Conservation (phyloP, 2,888 invertebrate species). For the Hipparchia semele region DNA sequence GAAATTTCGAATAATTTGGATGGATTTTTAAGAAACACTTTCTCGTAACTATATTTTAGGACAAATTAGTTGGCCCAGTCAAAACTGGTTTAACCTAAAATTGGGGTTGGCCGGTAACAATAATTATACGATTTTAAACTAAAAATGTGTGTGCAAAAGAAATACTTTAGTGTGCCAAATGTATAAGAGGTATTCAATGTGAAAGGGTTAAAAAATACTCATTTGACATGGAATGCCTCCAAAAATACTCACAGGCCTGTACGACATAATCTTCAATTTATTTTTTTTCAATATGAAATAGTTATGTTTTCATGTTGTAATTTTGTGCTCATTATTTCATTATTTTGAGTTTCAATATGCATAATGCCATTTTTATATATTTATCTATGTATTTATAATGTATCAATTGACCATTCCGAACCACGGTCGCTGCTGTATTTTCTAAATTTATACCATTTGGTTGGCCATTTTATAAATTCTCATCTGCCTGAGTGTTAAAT, state of each 20-base stretch:
- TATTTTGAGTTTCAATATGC: constrained; percentile 26
- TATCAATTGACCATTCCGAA: constrained; percentile 52
- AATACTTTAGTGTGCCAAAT: not conserved
- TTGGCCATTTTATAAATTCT: constrained; percentile 53
- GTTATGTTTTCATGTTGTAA: not conserved
- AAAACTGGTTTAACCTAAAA: too few relatives aligned
- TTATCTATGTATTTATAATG: constrained; percentile 41
- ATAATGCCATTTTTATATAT: constrained; percentile 38
- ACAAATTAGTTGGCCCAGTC: too few relatives aligned
- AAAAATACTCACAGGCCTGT: constrained; percentile 69
- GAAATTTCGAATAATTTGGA: too few relatives aligned
- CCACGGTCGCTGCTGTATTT: constrained; percentile 64
- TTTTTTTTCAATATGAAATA: constrained; percentile 13
- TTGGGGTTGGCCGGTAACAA: too few relatives aligned
- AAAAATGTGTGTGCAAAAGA: constrained; percentile 14
- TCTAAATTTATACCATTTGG: constrained; percentile 62
- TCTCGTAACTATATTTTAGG: too few relatives aligned
- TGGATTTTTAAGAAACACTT: too few relatives aligned
- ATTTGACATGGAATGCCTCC: constrained; percentile 4
- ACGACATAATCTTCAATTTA: constrained; percentile 41
- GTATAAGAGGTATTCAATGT: not conserved
- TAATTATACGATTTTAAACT: constrained; percentile 3
- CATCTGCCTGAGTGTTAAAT: constrained; percentile 36
- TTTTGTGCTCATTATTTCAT: constrained; percentile 22
- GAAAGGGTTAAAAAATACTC: not conserved